These are phyloP conservation scores for Elmis aenea DNA, from an alignment of 2,888 invertebrate species.

Conservation along the genomic window DNA sequence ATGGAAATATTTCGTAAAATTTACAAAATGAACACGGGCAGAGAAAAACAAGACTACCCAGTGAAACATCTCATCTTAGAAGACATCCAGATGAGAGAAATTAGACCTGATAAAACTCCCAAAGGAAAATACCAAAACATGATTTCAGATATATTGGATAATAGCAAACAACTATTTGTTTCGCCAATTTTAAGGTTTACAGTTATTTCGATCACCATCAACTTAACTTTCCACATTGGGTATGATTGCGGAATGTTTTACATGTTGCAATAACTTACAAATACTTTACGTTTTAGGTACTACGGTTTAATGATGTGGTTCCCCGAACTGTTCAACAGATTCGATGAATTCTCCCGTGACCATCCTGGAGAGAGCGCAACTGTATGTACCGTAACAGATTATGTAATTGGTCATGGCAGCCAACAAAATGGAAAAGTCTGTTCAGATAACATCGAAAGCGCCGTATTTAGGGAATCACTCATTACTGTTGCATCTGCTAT, in stretches of 20 bases:
- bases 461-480: conserved; percentile 80
- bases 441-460: conserved; percentile 66
- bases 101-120: conserved; percentile 44
- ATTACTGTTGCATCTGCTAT: conserved; percentile 83
- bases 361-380: conserved; percentile 63
- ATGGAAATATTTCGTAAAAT: conserved; percentile 76
- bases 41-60: conserved; percentile 67
- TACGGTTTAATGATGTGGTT: conserved; percentile 98
- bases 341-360: conserved; percentile 70
- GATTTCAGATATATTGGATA: conserved; percentile 71
- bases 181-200: conserved; percentile 80
- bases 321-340: conserved; percentile 88
- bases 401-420: conserved; percentile 63
- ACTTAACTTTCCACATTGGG: conserved; percentile 92
- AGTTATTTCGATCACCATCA: conserved; percentile 78
- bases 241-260: conserved; percentile 32
- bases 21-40: conserved; percentile 76
- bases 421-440: conserved; percentile 58
- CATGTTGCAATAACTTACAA: not conserved
- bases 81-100: conserved; percentile 41
- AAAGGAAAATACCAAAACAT: conserved; percentile 68
- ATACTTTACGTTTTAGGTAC: conserved; percentile 63
- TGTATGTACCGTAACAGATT: conserved; percentile 73
- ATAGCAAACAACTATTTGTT: conserved; percentile 75
- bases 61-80: conserved; percentile 66